Percentiles rank a stretch among this genome's conserved stretches.
Conservation (phyloP, 2,797 vertebrate genomes). For the Nyctibius grandis region DNA sequence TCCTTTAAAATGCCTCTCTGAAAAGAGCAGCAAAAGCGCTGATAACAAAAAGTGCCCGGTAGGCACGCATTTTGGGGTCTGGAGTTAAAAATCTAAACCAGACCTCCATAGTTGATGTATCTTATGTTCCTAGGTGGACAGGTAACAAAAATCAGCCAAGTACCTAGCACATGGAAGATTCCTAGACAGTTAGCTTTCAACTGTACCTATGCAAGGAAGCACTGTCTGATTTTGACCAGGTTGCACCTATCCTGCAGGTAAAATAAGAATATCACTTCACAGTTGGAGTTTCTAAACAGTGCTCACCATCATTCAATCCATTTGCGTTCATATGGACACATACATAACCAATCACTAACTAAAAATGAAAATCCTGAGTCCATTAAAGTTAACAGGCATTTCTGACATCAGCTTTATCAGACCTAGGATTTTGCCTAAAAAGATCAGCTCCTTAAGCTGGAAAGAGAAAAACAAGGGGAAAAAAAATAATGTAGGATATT, state of each 20-base stretch:
- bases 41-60: not conserved
- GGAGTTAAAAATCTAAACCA: not conserved
- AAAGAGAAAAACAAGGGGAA: rapidly evolving
- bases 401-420: not conserved
- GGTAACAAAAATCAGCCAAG: not conserved
- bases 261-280: not conserved
- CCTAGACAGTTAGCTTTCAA: not conserved
- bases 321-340: not conserved
- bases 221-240: not conserved
- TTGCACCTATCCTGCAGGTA: not conserved
- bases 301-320: not conserved
- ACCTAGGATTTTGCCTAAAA: not conserved
- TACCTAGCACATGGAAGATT: not conserved
- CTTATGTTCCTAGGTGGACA: not conserved
- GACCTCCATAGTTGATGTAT: not conserved
- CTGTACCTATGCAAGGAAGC: not conserved
- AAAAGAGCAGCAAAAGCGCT: not conserved
- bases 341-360: not conserved
- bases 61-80: not conserved
- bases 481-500: not conserved
- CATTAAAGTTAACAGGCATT: not conserved
- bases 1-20: not conserved
- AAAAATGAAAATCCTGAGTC: not conserved
- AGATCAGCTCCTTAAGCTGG: not conserved
- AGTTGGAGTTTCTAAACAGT: not conserved